phyloP scores from a whole-genome alignment of 2,797 vertebrate genomes.

The Anguilla pacifica region DNA sequence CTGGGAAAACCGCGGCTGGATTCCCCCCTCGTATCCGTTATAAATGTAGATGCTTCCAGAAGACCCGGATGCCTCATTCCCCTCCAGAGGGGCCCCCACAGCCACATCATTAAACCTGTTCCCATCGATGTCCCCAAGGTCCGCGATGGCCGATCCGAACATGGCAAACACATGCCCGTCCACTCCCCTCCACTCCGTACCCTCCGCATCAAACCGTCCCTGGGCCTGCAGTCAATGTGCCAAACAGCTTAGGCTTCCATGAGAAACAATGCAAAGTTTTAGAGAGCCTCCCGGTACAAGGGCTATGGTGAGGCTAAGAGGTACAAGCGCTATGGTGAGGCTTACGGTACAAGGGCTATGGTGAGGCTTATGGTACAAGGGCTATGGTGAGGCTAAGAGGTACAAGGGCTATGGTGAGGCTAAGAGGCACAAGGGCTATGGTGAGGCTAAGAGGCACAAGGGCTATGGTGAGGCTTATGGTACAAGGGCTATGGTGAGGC shows the following conservation, averaged over 20 bases:
- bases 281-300: not conserved
- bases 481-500: too few species aligned
- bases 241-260: not conserved
- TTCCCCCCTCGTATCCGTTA: constrained; percentile 54
- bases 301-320: too few species aligned
- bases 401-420: too few species aligned
- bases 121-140: constrained; percentile 68
- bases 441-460: too few species aligned
- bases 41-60: constrained; percentile 75
- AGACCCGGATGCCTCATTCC: constrained; percentile 17
- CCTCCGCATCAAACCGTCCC: constrained; percentile 40
- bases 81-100: constrained; percentile 73
- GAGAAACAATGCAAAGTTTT: not conserved
- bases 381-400: too few species aligned
- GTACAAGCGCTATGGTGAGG: too few species aligned
- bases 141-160: constrained; percentile 72
- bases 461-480: too few species aligned
- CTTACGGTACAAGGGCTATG: too few species aligned
- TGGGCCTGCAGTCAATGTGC: constrained; percentile 11
- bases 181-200: constrained; percentile 43
- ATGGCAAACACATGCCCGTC: constrained; percentile 58
- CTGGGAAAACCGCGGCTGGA: constrained; percentile 64
- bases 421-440: too few species aligned
- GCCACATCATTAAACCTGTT: constrained; percentile 68
- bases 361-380: too few species aligned